Evolutionary conservation across 2,888 invertebrate species (phyloP).

Genomic region (Geophilus truncorum): DNA sequence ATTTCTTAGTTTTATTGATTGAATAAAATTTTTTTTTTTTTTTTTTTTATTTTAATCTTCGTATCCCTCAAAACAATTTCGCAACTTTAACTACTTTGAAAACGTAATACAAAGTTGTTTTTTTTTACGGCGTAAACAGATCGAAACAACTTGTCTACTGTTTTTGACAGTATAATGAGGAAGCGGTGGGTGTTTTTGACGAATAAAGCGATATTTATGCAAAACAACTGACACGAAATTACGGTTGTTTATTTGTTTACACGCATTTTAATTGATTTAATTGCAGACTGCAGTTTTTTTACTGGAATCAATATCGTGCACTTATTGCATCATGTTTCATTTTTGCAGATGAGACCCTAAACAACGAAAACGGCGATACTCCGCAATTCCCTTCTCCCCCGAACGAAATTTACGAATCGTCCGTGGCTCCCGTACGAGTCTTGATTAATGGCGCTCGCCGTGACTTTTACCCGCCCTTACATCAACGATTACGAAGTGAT

Average conservation of each 20-base stretch:
- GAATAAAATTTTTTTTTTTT: no score
- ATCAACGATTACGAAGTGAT: conserved; percentile 70
- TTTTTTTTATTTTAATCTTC: no score
- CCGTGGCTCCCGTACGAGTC: conserved; percentile 70
- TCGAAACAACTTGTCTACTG: no score
- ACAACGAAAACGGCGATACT: not conserved
- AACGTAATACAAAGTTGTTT: no score
- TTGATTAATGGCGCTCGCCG: conserved; percentile 74
- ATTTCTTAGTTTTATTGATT: not conserved
- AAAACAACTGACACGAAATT: not conserved
- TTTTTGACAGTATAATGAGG: no score
- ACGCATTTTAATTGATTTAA: not conserved
- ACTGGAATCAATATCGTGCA: not conserved
- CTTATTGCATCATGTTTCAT: not conserved
- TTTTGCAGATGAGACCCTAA: not conserved
- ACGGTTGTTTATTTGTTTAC: not conserved
- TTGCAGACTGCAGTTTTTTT: not conserved
- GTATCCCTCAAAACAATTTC: no score
- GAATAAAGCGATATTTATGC: not conserved
- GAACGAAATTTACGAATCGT: not conserved
- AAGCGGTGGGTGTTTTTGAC: no score
- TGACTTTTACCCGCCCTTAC: conserved; percentile 81
- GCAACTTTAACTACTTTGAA: no score
- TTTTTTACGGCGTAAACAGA: no score
- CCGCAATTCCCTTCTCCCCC: not conserved